These are phyloP conservation scores for Paraplagusia blochii DNA, from an alignment of 2,113 vertebrate genomes.

Conservation along the genomic window DNA sequence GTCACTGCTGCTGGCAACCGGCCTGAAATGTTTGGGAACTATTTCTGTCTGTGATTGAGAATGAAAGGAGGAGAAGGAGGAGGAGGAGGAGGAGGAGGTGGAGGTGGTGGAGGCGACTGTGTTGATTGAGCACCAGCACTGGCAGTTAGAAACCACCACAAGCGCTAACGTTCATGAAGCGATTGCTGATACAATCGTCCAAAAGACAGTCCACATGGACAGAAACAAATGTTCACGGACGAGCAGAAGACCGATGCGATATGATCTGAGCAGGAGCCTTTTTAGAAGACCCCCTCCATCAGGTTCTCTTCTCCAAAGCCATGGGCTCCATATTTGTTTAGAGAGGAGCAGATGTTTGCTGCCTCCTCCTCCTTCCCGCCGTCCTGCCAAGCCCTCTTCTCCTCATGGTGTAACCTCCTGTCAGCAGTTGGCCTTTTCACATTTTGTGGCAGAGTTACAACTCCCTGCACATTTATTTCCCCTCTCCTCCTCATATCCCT, in stretches of 20 bases:
- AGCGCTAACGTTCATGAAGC: constrained; percentile 15
- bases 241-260: too few species aligned
- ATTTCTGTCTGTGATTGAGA: constrained; percentile 41
- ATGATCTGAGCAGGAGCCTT: neutral
- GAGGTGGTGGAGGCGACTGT: neutral
- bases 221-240: too few species aligned
- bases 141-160: constrained; percentile 28
- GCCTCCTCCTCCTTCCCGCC: constrained; percentile 25
- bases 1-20: constrained; percentile 16
- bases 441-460: constrained; percentile 28
- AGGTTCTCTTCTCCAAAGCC: constrained; percentile 7
- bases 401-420: neutral
- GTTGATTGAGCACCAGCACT: constrained; percentile 8
- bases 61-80: constrained; percentile 2
- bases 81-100: constrained; percentile 4
- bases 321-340: constrained; percentile 35
- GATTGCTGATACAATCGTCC: constrained; percentile 8
- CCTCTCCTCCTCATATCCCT: too few species aligned
- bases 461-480: constrained; percentile 2
- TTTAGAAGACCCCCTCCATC: neutral
- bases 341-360: constrained; percentile 41
- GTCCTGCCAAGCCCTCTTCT: constrained; percentile 11
- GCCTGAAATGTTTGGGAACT: constrained; percentile 41
- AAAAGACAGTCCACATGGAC: neutral
- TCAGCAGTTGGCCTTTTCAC: constrained; percentile 20